Conservation (phyloP, 2,113 vertebrate species). For the Phylloscopus trochilus region DNA sequence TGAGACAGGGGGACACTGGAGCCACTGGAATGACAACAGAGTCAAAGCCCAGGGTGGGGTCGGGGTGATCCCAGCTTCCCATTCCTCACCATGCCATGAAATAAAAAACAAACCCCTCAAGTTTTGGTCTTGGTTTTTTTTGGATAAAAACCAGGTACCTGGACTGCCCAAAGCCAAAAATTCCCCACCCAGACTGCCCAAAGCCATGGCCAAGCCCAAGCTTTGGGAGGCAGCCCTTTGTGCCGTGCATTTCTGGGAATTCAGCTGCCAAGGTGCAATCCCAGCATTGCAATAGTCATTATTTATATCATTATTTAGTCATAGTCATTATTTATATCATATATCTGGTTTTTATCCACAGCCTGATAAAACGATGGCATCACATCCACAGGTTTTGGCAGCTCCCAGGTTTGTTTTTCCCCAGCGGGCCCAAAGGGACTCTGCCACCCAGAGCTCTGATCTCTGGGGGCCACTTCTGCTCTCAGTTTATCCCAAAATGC, state of each 20-base stretch:
- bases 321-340: too few species aligned
- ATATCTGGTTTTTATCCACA: too few species aligned
- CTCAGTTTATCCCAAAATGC: not conserved
- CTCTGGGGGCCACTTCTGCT: constrained; percentile 21
- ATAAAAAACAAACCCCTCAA: not conserved
- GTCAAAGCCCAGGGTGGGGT: not conserved
- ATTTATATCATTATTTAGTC: too few species aligned
- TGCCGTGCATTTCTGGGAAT: accelerated
- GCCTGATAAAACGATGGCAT: not conserved
- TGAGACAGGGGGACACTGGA: not conserved
- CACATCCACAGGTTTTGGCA: not conserved
- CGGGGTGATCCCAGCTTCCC: not conserved
- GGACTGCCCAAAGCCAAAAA: not conserved
- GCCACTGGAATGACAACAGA: not conserved
- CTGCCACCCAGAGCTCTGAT: not conserved
- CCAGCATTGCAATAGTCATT: not conserved
- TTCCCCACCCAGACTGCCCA: not conserved
- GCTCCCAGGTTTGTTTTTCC: constrained; percentile 18
- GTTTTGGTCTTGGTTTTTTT: not conserved
- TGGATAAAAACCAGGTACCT: too few species aligned
- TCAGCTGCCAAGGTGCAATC: not conserved
- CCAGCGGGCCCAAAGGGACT: not conserved
- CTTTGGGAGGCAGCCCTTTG: not conserved
- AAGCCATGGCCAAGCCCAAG: not conserved
- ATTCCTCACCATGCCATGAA: not conserved